Evolutionary conservation across 2,888 invertebrate genomes (phyloP), one percentile per base, ranked within the genome.

Genomic region (Latrodectus hesperus): DNA sequence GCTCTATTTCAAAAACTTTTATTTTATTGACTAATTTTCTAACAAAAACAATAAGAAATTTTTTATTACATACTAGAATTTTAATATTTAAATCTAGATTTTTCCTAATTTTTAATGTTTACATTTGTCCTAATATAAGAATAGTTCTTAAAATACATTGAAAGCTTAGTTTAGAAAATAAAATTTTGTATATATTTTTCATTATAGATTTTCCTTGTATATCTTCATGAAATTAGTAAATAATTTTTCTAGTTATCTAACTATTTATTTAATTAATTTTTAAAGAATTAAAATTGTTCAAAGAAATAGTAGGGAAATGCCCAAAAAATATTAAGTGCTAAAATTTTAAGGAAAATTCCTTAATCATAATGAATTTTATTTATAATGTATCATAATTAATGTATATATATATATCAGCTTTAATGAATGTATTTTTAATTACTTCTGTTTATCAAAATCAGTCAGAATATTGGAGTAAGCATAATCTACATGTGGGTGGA

Each of bases 401-500:
- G 10, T 55, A 11, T 60, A n/a, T 38, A 38, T 38, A 38, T 38
- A 6, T 38, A 38, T 4, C 6, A 38, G 4, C 0, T 60, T 60
- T 60, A 60, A 9, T 60, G 14, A 60, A 60, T 60, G 6, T 16
- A 60, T 6, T 60, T 10, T 16, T 60, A n/a, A 10, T n/a, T 16
- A 60, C 26, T 80, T 64, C 4, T 88, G 53, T 68, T 49, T 78
- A 73, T 73, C 75, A 26, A 70, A 60, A 80, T 17, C 92, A 96
- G 96, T 91, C 94, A 95, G 82, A 94, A 95, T 91, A 91, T 94
- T 87, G 96, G 96, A 55, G 94, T 95, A 92, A 94, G 94, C 89
- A 94, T 96, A 5, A 92, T 96, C 53, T 96, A 94, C 91, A 94
- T 95, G 90, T 96, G 96, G 95, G 94, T 95, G 14, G 96, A 96